A percentile compares a stretch with the other conserved stretches of the same genome.
These are phyloP conservation scores for Sesia bembeciformis DNA, from an alignment of 2,888 invertebrate species.

Conservation along the genomic window DNA sequence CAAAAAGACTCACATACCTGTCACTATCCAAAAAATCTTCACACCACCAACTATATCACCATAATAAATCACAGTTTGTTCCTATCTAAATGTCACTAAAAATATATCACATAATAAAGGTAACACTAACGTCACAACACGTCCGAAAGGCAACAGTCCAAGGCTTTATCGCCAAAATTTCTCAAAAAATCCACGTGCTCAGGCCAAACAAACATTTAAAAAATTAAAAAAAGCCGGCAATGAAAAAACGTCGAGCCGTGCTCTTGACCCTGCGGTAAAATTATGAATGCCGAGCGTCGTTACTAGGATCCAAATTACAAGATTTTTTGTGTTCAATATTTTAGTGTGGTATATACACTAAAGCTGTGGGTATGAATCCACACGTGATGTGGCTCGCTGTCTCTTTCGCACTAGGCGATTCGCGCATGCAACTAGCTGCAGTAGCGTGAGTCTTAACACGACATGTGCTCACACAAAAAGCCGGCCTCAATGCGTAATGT, in stretches of 20 bases:
- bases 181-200: conserved; percentile 63
- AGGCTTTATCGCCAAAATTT: conserved; percentile 58
- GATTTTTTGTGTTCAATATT: conserved; percentile 71
- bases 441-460: conserved; percentile 32
- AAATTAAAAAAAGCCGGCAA: conserved; percentile 43
- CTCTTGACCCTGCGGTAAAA: conserved; percentile 69
- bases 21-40: conserved; percentile 54
- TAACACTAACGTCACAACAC: conserved; percentile 73
- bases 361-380: conserved; percentile 49
- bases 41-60: conserved; percentile 67
- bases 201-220: conserved; percentile 63
- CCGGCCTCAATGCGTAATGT: conserved; percentile 41
- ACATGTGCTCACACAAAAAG: conserved; percentile 61
- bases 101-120: conserved; percentile 68
- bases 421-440: conserved; percentile 60
- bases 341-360: conserved; percentile 61
- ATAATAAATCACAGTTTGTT: conserved; percentile 72
- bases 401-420: conserved; percentile 51
- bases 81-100: conserved; percentile 68
- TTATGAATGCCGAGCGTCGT: conserved; percentile 69
- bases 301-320: conserved; percentile 70
- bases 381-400: conserved; percentile 55
- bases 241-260: conserved; percentile 58
- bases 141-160: conserved; percentile 69
- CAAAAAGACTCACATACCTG: conserved; percentile 43